These are phyloP conservation scores for Oxyruncus cristatus DNA, from an alignment of 2,113 vertebrate species.

Conservation along the genomic window DNA sequence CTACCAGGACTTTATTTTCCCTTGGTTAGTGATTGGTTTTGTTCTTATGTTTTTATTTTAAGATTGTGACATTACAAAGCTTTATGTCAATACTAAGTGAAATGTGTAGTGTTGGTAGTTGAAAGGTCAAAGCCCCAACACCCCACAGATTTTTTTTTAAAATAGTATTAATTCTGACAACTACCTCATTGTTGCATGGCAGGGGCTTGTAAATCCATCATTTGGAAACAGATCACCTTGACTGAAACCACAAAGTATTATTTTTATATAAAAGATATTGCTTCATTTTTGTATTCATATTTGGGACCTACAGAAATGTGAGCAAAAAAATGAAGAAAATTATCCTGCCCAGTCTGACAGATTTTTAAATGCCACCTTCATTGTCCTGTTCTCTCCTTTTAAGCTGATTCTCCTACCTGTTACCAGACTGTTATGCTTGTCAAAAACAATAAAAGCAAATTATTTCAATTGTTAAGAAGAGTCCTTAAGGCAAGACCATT, in stretches of 20 bases:
- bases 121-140: not conserved
- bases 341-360: not conserved
- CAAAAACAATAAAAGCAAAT: slow-evolving; percentile 53
- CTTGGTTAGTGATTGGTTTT: not conserved
- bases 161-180: not conserved
- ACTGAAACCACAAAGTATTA: not conserved
- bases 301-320: not conserved
- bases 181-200: not conserved
- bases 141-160: not conserved
- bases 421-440: slow-evolving; percentile 27
- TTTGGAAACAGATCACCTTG: not conserved
- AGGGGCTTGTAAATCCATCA: not conserved
- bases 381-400: not conserved
- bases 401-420: slow-evolving; percentile 20
- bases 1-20: not conserved
- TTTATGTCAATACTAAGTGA: not conserved
- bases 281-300: not conserved
- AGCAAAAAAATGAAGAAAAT: not conserved
- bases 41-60: not conserved
- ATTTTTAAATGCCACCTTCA: not conserved
- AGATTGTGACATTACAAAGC: not conserved
- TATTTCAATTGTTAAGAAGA: not conserved
- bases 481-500: not conserved
- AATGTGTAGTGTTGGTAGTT: not conserved
- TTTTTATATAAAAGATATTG: not conserved